Evolutionary conservation across 2,113 vertebrate genomes (phyloP).

Genomic region (Sarotherodon lohbergeri): DNA sequence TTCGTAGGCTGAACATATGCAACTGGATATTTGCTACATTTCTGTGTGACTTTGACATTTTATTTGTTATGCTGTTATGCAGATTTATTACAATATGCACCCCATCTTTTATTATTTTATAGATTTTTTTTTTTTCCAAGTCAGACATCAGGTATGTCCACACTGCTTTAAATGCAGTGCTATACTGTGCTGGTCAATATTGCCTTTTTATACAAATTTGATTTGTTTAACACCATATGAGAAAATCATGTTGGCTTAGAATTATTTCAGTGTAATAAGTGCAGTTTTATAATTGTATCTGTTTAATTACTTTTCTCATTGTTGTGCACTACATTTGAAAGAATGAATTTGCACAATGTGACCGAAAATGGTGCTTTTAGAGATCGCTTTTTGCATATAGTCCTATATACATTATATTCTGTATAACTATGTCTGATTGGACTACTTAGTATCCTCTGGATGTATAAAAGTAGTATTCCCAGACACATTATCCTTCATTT

Average conservation of each 20-base stretch:
- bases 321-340: slow-evolving; percentile 65
- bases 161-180: slow-evolving; percentile 52
- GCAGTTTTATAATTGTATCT: slow-evolving; percentile 42
- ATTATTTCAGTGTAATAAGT: slow-evolving; percentile 26
- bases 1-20: slow-evolving; percentile 38
- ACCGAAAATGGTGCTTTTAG: slow-evolving; percentile 74
- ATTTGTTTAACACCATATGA: slow-evolving; percentile 26
- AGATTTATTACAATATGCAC: slow-evolving; percentile 32
- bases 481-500: slow-evolving; percentile 52
- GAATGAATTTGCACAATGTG: slow-evolving; percentile 62
- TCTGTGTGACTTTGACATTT: slow-evolving; percentile 54
- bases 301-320: slow-evolving; percentile 43
- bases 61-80: slow-evolving; percentile 41
- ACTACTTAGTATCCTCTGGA: slow-evolving; percentile 20
- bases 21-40: slow-evolving; percentile 56
- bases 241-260: slow-evolving; percentile 30
- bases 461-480: slow-evolving; percentile 42
- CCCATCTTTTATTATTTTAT: slow-evolving; percentile 23
- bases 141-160: slow-evolving; percentile 74
- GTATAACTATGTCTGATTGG: slow-evolving; percentile 24
- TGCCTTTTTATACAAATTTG: slow-evolving; percentile 43
- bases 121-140: slow-evolving; percentile 10
- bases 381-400: slow-evolving; percentile 57
- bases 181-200: slow-evolving; percentile 57
- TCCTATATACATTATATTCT: slow-evolving; percentile 30